Conservation (phyloP, 2,113 vertebrate species). For the Condylura cristata region DNA sequence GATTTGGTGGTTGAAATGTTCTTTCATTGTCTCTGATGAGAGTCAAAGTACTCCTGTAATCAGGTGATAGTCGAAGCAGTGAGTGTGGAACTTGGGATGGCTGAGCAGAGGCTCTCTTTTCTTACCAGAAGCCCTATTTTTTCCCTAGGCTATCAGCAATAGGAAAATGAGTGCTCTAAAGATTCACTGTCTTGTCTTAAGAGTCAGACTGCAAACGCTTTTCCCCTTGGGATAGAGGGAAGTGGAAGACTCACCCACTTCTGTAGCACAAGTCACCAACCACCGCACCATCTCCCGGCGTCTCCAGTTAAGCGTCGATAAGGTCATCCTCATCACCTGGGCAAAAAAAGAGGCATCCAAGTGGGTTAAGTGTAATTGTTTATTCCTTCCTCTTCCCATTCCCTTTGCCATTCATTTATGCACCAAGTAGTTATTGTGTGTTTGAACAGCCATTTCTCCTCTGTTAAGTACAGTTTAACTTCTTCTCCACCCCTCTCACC, state of each 20-base stretch:
- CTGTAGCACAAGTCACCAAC: slow-evolving; percentile 98
- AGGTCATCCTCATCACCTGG: slow-evolving; percentile 99
- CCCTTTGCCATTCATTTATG: slow-evolving; percentile 32
- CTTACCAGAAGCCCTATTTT: not conserved
- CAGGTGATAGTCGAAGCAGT: slow-evolving; percentile 16
- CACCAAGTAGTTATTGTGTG: slow-evolving; percentile 11
- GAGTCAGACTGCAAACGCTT: not conserved
- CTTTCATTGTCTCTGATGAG: slow-evolving; percentile 26
- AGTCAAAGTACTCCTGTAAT: slow-evolving; percentile 39
- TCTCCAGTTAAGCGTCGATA: slow-evolving; percentile 98
- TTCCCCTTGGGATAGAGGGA: not conserved
- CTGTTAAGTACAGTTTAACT: slow-evolving; percentile 20
- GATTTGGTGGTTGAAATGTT: not conserved
- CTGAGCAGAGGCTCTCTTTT: slow-evolving; percentile 38
- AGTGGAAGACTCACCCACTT: slow-evolving; percentile 93
- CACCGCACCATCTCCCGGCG: slow-evolving; percentile 99
- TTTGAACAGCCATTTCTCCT: slow-evolving; percentile 16
- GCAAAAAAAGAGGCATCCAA: slow-evolving; percentile 36
- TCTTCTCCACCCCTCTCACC: not conserved
- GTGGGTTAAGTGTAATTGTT: not conserved
- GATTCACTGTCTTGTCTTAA: not conserved
- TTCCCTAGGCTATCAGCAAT: slow-evolving; percentile 29
- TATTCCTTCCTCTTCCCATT: not conserved
- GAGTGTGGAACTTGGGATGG: slow-evolving; percentile 14
- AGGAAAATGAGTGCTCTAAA: slow-evolving; percentile 7